A percentile compares a stretch with the other conserved stretches of the same genome.
Evolutionary conservation across 2,888 invertebrate species (phyloP).

Genomic region (Patella caerulea): DNA sequence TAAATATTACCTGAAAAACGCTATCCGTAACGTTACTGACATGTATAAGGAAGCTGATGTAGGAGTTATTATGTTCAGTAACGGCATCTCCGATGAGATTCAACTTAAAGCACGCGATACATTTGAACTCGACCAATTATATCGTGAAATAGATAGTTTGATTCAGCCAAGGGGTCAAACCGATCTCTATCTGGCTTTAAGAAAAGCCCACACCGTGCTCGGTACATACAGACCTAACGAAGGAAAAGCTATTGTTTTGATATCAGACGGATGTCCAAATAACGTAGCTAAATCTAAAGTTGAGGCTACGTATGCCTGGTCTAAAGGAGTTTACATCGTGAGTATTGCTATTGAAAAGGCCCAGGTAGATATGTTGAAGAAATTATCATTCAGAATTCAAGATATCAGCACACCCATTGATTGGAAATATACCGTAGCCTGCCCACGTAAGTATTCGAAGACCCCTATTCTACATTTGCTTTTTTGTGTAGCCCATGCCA

Average conservation of each 20-base stretch:
- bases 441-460: slow-evolving; percentile 15
- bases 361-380: slow-evolving; percentile 15
- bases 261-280: slow-evolving; percentile 24
- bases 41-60: slow-evolving; percentile 25
- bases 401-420: slow-evolving; percentile 15
- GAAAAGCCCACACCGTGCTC: slow-evolving; percentile 1
- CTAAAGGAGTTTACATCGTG: slow-evolving; percentile 16
- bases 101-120: slow-evolving; percentile 3
- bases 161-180: slow-evolving; percentile 20
- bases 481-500: too few relatives aligned
- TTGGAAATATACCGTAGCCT: slow-evolving; percentile 21
- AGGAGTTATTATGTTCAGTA: slow-evolving; percentile 27
- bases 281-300: slow-evolving; percentile 10
- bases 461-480: too few relatives aligned
- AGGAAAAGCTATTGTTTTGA: slow-evolving; percentile 18
- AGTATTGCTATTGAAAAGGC: slow-evolving; percentile 16
- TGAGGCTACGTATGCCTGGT: slow-evolving; percentile 9
- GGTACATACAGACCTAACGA: slow-evolving; percentile 10
- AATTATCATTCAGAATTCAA: slow-evolving; percentile 13
- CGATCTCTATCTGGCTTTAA: slow-evolving; percentile 13
- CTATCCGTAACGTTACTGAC: slow-evolving; percentile 26
- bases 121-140: slow-evolving; percentile 9
- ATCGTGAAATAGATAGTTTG: background rate
- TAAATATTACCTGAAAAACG: slow-evolving; percentile 24
- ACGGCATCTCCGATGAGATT: slow-evolving; percentile 17